phyloP scores from a whole-genome alignment of 2,797 vertebrate species.

The Tinamus major region DNA sequence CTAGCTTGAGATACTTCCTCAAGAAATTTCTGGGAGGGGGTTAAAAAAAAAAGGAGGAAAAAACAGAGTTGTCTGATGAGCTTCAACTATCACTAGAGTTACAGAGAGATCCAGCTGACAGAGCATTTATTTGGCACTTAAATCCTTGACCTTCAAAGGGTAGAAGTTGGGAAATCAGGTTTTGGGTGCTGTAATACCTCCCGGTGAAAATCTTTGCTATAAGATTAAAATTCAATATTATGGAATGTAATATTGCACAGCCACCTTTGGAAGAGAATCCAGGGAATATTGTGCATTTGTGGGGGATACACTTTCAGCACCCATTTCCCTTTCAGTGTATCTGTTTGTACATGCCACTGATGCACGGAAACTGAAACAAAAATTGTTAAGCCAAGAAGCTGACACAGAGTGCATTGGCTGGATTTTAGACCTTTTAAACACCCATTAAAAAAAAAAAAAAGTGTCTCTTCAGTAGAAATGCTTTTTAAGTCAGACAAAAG shows the following conservation, averaged over 20 bases:
- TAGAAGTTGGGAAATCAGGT: constrained; percentile 42
- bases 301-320: not conserved
- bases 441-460: not conserved
- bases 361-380: constrained; percentile 7
- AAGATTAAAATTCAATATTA: constrained; percentile 43
- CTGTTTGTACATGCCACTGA: not conserved
- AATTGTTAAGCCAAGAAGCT: not conserved
- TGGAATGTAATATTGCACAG: constrained; percentile 21
- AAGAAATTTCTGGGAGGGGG: not conserved
- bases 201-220: constrained; percentile 30
- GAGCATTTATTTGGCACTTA: constrained; percentile 54
- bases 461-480: not conserved
- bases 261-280: constrained; percentile 25
- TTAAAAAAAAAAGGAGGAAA: not conserved
- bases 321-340: too few species aligned
- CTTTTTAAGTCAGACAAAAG: not conserved
- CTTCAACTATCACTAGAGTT: not conserved
- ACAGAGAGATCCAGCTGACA: not conserved
- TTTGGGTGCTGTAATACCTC: constrained; percentile 38
- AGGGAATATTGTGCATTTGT: not conserved
- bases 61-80: constrained; percentile 4
- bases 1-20: not conserved
- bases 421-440: not conserved
- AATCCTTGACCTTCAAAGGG: constrained; percentile 30
- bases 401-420: not conserved